Evolutionary conservation across 2,888 invertebrate species (phyloP), one percentile per base, ranked within the genome.

Genomic region (Cheiracanthium punctorium): DNA sequence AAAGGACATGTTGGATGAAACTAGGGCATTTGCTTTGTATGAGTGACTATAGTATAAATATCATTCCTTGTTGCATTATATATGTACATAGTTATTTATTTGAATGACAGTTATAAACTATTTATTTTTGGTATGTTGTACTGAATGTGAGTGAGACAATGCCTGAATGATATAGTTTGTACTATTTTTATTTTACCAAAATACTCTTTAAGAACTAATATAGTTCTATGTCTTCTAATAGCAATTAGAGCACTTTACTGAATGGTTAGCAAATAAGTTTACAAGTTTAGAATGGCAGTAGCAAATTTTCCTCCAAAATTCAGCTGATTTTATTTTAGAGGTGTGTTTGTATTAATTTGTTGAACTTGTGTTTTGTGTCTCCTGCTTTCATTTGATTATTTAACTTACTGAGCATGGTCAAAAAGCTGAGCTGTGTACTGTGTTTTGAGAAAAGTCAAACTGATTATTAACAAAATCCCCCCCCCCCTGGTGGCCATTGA

Each of bases 31-130:
- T 58, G 58, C 24, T 24, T 20, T 58, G 58, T 58, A 24, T 33
- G 48, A 41, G 41, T 58, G 71, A 30, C 41, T 20, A 52, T 20
- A 52, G 14, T 65, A 41, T 41, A 52, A 37, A 33, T 84, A 85
- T 79, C 79, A 79, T 85, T 79, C 84, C 79, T 73, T 64, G 24
- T 28, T 73, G 69, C 32, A 72, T 80, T 48, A 70, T 29, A 67
- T 73, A 30, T 85, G 84, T 85, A 85, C 65, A 85, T 85, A 85
- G 79, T 79, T 84, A 85, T 85, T 85, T 85, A 85, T 85, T 85
- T 85, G 84, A 58, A 79, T 85, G 84, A 48, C 67, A 74, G 82
- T 82, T 37, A 43, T 37, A 37, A 75, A 73, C 69, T 85, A 85
- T 85, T 85, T 85, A 79, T 85, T 85, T 84, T 85, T 74, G 69